A percentile compares a stretch with the other conserved stretches of the same genome.
These are phyloP conservation scores for Ametastegia equiseti DNA, from an alignment of 2,888 invertebrate genomes.

Conservation along the genomic window DNA sequence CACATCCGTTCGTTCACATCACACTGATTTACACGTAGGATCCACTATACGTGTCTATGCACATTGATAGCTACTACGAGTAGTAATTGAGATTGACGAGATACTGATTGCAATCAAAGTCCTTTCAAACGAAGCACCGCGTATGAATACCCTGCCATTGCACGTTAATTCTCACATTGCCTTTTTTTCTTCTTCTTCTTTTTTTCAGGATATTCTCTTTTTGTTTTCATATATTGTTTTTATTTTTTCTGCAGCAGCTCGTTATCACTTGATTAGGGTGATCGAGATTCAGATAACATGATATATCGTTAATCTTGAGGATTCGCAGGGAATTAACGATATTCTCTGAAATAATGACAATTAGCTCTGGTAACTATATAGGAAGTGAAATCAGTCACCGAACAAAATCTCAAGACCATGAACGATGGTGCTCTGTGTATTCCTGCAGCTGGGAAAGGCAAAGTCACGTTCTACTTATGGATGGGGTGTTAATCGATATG, in stretches of 20 bases:
- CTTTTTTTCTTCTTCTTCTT: not conserved
- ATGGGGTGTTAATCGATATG: conserved; percentile 39
- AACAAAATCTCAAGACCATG: not conserved
- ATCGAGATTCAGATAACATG: not conserved
- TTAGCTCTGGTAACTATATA: too few species aligned
- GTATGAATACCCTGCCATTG: not conserved
- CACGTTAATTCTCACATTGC: not conserved
- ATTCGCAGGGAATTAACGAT: not conserved
- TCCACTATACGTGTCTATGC: not conserved
- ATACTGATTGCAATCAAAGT: conserved; percentile 42
- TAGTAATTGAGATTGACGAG: conserved; percentile 36
- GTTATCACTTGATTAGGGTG: conserved; percentile 25
- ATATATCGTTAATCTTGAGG: not conserved
- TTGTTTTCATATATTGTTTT: conserved; percentile 25
- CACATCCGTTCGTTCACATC: not conserved
- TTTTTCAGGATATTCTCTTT: not conserved
- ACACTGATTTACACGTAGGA: not conserved
- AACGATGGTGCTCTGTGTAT: conserved; percentile 10
- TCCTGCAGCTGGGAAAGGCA: conserved; percentile 3
- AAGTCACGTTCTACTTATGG: conserved; percentile 14
- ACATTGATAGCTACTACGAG: not conserved
- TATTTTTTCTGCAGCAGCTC: conserved; percentile 44
- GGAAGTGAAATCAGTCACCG: conserved; percentile 26
- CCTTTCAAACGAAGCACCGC: conserved; percentile 7
- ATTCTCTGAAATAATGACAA: not conserved